A percentile compares a stretch with the other conserved stretches of the same genome.
phyloP scores from a whole-genome alignment of 2,888 invertebrate species.

The Agriopis marginaria region DNA sequence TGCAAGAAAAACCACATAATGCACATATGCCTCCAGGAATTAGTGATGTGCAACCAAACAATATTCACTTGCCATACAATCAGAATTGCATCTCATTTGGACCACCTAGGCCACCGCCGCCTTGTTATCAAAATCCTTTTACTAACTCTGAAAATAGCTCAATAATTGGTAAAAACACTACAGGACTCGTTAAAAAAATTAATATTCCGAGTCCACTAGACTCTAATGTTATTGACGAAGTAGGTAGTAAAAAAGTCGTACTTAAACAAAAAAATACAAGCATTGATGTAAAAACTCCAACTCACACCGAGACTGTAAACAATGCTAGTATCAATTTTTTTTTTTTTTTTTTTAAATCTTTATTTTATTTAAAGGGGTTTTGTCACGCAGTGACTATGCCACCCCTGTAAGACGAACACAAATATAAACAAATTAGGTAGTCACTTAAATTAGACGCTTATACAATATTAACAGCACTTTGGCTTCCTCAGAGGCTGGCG shows the following conservation, averaged over 20 bases:
- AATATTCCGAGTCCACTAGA: slow-evolving; percentile 29
- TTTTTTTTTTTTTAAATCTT: too few relatives aligned
- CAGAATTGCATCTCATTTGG: not conserved
- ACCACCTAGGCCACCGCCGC: slow-evolving; percentile 32
- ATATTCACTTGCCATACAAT: slow-evolving; percentile 24
- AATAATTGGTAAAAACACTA: slow-evolving; percentile 46
- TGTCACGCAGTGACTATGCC: too few relatives aligned
- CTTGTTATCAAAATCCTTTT: slow-evolving; percentile 10
- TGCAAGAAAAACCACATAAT: not conserved
- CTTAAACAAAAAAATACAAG: slow-evolving; percentile 4
- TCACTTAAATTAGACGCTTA: too few relatives aligned
- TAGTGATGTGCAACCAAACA: slow-evolving; percentile 2
- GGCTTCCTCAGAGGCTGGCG: too few relatives aligned
- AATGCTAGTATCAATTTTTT: too few relatives aligned
- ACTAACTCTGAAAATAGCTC: slow-evolving; percentile 21
- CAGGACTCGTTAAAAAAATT: slow-evolving; percentile 48
- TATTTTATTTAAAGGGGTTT: too few relatives aligned
- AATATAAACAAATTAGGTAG: too few relatives aligned
- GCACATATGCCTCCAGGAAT: slow-evolving; percentile 14
- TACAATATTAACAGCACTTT: too few relatives aligned
- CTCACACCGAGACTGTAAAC: not conserved
- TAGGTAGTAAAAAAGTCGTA: not conserved
- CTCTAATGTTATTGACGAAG: slow-evolving; percentile 4
- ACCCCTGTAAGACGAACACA: too few relatives aligned
- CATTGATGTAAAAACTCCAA: not conserved